A percentile compares a stretch with the other conserved stretches of the same genome.
Conservation (phyloP, 1,140 invertebrate species). For the Procambarus virginalis region DNA sequence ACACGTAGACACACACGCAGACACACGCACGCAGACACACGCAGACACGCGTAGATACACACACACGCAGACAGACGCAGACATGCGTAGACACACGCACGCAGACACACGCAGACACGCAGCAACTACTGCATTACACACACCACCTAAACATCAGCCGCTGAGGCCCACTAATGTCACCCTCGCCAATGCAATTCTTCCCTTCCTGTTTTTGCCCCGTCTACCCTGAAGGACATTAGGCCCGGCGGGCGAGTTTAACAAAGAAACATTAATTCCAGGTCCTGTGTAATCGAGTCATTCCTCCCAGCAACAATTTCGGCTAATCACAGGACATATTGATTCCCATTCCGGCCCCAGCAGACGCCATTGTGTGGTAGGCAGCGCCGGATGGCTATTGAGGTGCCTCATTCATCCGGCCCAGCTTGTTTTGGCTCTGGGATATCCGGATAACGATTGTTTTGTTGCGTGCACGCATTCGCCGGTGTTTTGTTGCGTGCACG, state of each 20-base stretch:
- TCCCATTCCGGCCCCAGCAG: neutral
- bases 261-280: neutral
- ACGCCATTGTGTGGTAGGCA: neutral
- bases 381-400: neutral
- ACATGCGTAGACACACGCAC: too few relatives aligned
- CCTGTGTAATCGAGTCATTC: neutral
- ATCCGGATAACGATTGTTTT: neutral
- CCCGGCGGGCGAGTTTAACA: neutral
- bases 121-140: too few relatives aligned
- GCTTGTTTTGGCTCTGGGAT: neutral
- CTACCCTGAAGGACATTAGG: neutral
- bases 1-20: too few relatives aligned
- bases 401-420: neutral
- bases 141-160: too few relatives aligned
- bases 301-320: neutral
- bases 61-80: too few relatives aligned
- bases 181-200: neutral
- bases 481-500: neutral
- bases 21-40: too few relatives aligned
- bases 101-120: too few relatives aligned
- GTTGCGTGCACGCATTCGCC: neutral
- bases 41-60: too few relatives aligned
- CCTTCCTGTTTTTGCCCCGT: neutral
- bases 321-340: conserved; percentile 6
- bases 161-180: neutral